A percentile compares a stretch with the other conserved stretches of the same genome.
Evolutionary conservation across 1,140 invertebrate genomes (phyloP).

Genomic region (Zaprionus gabonicus): DNA sequence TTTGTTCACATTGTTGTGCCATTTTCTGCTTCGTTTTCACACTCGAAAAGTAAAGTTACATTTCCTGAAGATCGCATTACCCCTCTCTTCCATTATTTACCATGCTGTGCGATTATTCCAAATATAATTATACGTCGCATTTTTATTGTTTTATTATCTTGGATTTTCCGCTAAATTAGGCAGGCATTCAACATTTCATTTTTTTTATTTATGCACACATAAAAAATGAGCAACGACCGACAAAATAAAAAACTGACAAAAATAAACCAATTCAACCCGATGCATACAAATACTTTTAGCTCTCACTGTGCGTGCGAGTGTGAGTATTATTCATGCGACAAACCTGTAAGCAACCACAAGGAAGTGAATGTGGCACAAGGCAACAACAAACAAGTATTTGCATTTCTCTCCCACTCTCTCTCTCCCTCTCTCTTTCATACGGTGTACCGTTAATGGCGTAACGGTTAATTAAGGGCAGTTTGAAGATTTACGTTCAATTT

Average conservation of each 20-base stretch:
- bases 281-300: slow-evolving; percentile 15
- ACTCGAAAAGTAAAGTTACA: neutral
- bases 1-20: neutral
- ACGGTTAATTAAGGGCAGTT: slow-evolving; percentile 39
- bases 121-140: neutral
- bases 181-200: slow-evolving; percentile 26
- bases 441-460: slow-evolving; percentile 33
- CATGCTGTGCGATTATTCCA: neutral
- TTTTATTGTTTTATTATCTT: slow-evolving; percentile 13
- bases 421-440: neutral
- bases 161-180: slow-evolving; percentile 48
- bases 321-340: slow-evolving; percentile 12
- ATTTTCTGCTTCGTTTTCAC: neutral
- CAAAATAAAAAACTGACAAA: slow-evolving; percentile 12
- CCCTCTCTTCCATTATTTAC: neutral
- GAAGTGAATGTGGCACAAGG: slow-evolving; percentile 55
- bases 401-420: neutral
- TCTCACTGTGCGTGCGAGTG: slow-evolving; percentile 11
- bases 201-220: slow-evolving; percentile 6
- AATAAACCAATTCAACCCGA: neutral
- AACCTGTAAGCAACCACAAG: slow-evolving; percentile 46
- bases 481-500: slow-evolving; percentile 21
- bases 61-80: neutral
- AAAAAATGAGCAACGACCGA: slow-evolving; percentile 7
- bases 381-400: slow-evolving; percentile 20